phyloP scores from a whole-genome alignment of 2,113 vertebrate species.

The Prietella phreatophila region DNA sequence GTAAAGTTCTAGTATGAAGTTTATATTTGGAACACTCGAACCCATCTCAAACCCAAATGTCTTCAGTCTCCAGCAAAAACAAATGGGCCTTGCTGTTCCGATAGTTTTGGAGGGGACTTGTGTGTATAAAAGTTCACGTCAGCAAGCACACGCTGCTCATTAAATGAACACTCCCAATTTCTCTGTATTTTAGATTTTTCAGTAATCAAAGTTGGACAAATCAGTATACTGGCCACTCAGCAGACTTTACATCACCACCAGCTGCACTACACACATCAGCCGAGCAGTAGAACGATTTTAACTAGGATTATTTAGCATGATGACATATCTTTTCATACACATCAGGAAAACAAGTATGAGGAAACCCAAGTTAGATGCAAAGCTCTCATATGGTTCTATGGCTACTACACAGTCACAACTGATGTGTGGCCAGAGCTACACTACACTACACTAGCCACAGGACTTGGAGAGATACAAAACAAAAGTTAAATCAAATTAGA shows the following conservation, averaged over 20 bases:
- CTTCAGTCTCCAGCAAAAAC: too few relatives aligned
- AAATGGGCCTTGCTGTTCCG: too few relatives aligned
- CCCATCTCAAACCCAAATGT: too few relatives aligned
- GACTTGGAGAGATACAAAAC: constrained; percentile 28
- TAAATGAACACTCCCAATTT: not conserved
- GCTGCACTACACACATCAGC: not conserved
- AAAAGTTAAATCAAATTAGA: constrained; percentile 42
- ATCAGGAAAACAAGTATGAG: not conserved
- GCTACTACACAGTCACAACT: not conserved
- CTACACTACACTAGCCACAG: not conserved
- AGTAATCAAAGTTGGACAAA: not conserved
- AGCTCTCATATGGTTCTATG: not conserved
- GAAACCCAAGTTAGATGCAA: not conserved
- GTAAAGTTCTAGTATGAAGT: too few relatives aligned
- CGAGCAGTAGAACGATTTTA: not conserved
- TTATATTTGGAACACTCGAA: too few relatives aligned
- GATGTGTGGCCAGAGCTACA: constrained; percentile 1
- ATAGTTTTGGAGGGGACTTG: too few relatives aligned
- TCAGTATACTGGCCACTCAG: not conserved
- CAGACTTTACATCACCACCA: not conserved
- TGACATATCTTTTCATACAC: not conserved
- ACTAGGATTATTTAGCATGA: not conserved
- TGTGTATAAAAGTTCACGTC: not conserved
- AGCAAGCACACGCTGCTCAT: not conserved
- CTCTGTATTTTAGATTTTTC: not conserved